Conservation (phyloP, 1,140 invertebrate genomes). For the Dendrolimus kikuchii region DNA sequence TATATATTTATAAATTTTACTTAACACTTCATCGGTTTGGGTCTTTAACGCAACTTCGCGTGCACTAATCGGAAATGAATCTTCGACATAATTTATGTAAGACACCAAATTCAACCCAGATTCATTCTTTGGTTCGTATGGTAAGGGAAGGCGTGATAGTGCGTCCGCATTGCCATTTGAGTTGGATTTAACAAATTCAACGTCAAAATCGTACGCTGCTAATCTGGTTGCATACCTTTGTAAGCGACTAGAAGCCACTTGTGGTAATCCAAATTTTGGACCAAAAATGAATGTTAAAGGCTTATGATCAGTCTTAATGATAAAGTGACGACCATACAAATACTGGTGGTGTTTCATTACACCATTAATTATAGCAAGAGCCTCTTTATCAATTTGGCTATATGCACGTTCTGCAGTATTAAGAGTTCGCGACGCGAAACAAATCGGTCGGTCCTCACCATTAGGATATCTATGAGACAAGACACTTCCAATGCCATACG, state of each 20-base stretch:
- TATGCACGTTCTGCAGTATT: neutral
- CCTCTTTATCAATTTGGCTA: neutral
- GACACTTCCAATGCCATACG: too few species aligned
- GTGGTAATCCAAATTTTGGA: too few species aligned
- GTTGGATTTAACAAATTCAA: neutral
- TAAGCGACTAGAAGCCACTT: neutral
- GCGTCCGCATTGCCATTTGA: neutral
- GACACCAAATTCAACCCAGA: neutral
- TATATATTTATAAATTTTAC: constrained; percentile 2
- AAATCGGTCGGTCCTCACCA: neutral
- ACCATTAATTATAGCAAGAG: neutral
- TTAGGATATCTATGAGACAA: neutral
- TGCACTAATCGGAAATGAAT: neutral
- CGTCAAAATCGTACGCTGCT: neutral
- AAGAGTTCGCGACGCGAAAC: neutral
- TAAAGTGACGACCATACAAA: too few species aligned
- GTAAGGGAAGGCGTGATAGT: neutral
- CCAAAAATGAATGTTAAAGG: too few species aligned
- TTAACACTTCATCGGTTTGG: neutral
- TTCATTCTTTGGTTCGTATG: neutral
- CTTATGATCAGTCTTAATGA: too few species aligned
- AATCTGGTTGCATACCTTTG: constrained; percentile 1
- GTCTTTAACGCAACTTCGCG: too few species aligned
- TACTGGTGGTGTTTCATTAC: neutral
- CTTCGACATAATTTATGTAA: neutral